phyloP scores from a whole-genome alignment of 2,113 vertebrate genomes.

The Menidia beryllina region DNA sequence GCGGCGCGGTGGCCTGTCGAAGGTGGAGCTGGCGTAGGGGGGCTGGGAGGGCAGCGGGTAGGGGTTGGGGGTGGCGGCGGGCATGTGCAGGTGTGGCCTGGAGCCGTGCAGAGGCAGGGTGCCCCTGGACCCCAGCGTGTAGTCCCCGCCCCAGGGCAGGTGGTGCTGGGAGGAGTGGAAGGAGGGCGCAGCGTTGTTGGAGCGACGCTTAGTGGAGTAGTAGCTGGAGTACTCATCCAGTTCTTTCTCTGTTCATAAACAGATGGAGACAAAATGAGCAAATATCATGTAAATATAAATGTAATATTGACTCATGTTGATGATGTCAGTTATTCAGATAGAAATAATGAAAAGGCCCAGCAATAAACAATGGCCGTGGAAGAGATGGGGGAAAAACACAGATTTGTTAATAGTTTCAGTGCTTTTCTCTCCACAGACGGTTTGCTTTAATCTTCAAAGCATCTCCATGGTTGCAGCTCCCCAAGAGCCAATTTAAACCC shows the following conservation, averaged over 20 bases:
- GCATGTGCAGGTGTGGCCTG: conserved; percentile 77
- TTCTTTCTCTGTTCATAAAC: conserved; percentile 83
- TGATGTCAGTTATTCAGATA: background rate
- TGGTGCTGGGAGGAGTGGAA: conserved; percentile 85
- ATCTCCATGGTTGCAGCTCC: conserved; percentile 60
- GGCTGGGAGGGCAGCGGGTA: conserved; percentile 80
- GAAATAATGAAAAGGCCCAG: background rate
- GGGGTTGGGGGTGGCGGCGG: conserved; percentile 82
- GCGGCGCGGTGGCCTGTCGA: conserved; percentile 73
- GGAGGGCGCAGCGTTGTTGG: conserved; percentile 79
- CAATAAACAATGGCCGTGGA: background rate
- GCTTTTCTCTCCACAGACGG: conserved; percentile 36
- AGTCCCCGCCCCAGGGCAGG: conserved; percentile 80
- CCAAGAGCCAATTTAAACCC: conserved; percentile 64
- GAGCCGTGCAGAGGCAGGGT: conserved; percentile 87
- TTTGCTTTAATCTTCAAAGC: conserved; percentile 67
- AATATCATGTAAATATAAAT: background rate
- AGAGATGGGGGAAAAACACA: conserved; percentile 3
- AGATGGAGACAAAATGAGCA: background rate
- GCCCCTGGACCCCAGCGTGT: conserved; percentile 80
- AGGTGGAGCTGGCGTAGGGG: conserved; percentile 65
- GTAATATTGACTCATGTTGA: background rate
- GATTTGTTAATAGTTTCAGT: conserved; percentile 56
- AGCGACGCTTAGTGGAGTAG: conserved; percentile 84
- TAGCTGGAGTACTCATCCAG: conserved; percentile 90